A percentile compares a stretch with the other conserved stretches of the same genome.
Conservation (phyloP, 2,797 vertebrate genomes). For the Poecilia picta region DNA sequence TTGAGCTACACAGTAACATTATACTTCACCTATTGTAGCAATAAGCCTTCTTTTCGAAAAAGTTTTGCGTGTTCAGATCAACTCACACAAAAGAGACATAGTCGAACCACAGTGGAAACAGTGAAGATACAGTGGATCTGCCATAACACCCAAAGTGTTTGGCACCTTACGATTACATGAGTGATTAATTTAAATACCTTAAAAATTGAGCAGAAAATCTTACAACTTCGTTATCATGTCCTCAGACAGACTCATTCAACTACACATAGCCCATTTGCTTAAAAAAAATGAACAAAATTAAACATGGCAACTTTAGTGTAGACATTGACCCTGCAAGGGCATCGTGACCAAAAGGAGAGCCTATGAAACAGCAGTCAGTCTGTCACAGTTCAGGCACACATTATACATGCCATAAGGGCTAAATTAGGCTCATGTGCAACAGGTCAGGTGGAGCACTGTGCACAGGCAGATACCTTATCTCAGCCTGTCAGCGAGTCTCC, state of each 20-base stretch:
- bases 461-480: constrained; percentile 69
- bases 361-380: constrained; percentile 15
- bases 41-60: background rate
- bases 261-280: constrained; percentile 3
- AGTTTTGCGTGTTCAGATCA: constrained; percentile 6
- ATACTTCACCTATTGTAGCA: too few species aligned
- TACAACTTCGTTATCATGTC: constrained; percentile 5
- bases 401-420: constrained; percentile 48
- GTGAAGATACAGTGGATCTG: constrained; percentile 2
- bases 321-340: constrained; percentile 12
- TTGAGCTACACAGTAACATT: background rate
- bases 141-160: background rate
- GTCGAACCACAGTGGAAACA: background rate
- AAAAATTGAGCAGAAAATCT: background rate
- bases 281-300: constrained; percentile 26
- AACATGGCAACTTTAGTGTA: background rate
- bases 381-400: constrained; percentile 12
- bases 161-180: constrained; percentile 13
- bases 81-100: background rate
- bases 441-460: constrained; percentile 55
- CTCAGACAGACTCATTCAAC: background rate
- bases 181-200: constrained; percentile 23
- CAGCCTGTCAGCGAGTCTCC: constrained; percentile 70
- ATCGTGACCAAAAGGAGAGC: constrained; percentile 4
- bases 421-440: constrained; percentile 57